These are phyloP conservation scores for Hyperoplus lanceolatus DNA, from an alignment of 2,797 vertebrate genomes.

Conservation along the genomic window DNA sequence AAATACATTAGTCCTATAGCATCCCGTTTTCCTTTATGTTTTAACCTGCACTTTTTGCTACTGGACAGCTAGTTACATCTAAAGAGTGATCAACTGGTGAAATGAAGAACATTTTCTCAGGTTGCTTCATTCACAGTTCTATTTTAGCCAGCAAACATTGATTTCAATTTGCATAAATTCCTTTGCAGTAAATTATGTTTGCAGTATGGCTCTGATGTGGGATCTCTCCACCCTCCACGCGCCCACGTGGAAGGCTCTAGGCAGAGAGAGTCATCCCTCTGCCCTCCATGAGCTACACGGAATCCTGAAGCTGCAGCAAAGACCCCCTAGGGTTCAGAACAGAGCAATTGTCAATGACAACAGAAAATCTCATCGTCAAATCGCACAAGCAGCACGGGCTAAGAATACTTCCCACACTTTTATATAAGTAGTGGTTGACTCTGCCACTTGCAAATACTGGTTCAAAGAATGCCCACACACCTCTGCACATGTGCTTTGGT, in stretches of 20 bases:
- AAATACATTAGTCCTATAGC: not conserved
- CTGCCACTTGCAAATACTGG: slow-evolving; percentile 41
- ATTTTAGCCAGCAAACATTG: too few species aligned
- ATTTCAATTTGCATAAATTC: too few species aligned
- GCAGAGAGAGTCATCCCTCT: too few species aligned
- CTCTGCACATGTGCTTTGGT: slow-evolving; percentile 72
- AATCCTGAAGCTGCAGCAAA: too few species aligned
- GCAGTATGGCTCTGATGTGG: too few species aligned
- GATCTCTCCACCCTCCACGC: too few species aligned
- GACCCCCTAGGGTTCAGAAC: too few species aligned
- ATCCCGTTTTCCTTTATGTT: not conserved
- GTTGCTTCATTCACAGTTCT: not conserved
- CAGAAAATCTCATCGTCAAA: not conserved
- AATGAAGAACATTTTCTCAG: not conserved
- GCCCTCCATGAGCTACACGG: too few species aligned
- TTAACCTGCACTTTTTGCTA: not conserved
- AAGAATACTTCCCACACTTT: slow-evolving; percentile 19
- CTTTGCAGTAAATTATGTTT: too few species aligned
- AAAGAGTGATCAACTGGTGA: not conserved
- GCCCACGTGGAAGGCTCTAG: too few species aligned
- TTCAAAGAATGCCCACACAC: slow-evolving; percentile 65
- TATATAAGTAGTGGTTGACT: slow-evolving; percentile 23
- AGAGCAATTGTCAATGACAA: too few species aligned
- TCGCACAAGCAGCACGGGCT: slow-evolving; percentile 12
- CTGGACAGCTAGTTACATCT: not conserved